Base-by-base conservation (phyloP, 2,888 invertebrate species). In the Dyspetes luteomarginatus region DNA sequence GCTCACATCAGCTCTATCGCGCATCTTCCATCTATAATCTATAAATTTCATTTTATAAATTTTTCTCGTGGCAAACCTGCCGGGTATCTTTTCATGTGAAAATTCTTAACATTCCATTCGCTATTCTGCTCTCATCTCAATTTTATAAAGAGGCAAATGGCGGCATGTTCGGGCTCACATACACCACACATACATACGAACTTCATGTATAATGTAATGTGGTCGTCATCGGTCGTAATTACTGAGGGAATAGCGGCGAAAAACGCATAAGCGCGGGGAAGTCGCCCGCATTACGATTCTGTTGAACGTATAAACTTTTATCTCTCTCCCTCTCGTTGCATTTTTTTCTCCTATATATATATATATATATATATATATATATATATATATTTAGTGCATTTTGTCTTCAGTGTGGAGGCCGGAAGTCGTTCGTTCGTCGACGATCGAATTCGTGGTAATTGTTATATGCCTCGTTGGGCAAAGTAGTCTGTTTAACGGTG, bases 391-490 rank as follows among this genome's bases (percentile, higher is more conserved):
- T 36, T 36, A n/a, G n/a, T n/a, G n/a, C n/a, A n/a, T n/a, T n/a
- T n/a, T n/a, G n/a, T n/a, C n/a, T n/a, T n/a, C n/a, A n/a, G n/a
- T n/a, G n/a, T n/a, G n/a, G 36, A 55, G 69, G 48, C 69, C 62
- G 76, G 76, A 77, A 69, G 77, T 77, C 71, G 77, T 77, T 75
- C 28, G 50, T 62, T 71, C 69, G 45, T 64, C 69, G 64, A 64
- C 69, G 69, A 71, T 71, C 77, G 69, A 77, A 77, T 77, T 77
- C 69, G 69, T 64, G 69, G 77, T 77, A 77, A 77, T 77, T 77
- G 69, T 71, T 71, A 77, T 77, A 71, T 71, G 64, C 69, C 69
- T 77, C 69, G 69, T 77, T 77, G 77, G 45, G 77, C 69, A 64
- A 71, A 77, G 69, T 76, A 56, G 64, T 41, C 69, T 28, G 41